A percentile compares a stretch with the other conserved stretches of the same genome.
phyloP scores from a whole-genome alignment of 2,113 vertebrate species.

The Odocoileus hemionus region DNA sequence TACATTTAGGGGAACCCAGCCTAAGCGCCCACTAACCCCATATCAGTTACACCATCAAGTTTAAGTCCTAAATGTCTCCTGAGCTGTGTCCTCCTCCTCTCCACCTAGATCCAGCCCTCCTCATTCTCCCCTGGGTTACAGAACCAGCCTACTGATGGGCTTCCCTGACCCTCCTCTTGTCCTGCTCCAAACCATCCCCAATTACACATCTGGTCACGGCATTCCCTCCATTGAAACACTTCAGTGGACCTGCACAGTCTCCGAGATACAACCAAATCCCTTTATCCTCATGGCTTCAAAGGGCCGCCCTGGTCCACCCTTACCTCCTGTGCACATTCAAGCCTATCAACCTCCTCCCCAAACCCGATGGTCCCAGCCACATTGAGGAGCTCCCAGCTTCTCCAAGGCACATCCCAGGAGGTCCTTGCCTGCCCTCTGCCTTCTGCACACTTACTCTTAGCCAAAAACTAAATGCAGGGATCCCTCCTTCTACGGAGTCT shows the following conservation, averaged over 20 bases:
- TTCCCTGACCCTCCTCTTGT: neutral
- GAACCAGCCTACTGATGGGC: neutral
- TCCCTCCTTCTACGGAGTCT: neutral
- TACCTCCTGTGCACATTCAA: neutral
- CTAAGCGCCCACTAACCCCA: neutral
- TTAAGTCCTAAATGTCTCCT: neutral
- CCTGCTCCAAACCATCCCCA: neutral
- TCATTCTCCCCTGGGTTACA: neutral
- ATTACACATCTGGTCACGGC: no score
- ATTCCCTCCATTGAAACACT: neutral
- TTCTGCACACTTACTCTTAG: neutral
- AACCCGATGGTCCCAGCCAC: neutral
- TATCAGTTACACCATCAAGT: neutral
- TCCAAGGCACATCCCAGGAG: neutral
- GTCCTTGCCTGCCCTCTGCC: neutral
- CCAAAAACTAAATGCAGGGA: neutral
- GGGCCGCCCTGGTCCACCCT: neutral
- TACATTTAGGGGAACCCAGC: neutral
- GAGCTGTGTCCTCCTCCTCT: neutral
- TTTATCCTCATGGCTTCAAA: neutral
- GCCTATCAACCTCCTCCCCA: neutral
- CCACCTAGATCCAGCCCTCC: no score
- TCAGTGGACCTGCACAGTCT: no score
- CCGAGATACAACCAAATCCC: neutral
- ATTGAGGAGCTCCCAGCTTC: neutral